These are phyloP conservation scores for Trichosurus vulpecula DNA, from an alignment of 2,797 vertebrate genomes.

Conservation along the genomic window DNA sequence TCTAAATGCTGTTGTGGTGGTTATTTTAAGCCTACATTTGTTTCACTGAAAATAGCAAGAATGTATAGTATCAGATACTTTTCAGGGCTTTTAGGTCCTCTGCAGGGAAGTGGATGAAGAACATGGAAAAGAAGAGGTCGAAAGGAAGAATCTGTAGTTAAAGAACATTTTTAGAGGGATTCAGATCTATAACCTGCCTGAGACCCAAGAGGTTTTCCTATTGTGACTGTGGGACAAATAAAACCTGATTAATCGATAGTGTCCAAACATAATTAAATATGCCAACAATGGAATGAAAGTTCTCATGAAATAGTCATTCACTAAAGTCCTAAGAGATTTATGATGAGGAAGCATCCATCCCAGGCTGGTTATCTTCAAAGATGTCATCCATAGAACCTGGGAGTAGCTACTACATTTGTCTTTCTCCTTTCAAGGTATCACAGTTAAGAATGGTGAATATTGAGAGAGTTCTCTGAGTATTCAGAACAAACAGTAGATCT, in stretches of 20 bases:
- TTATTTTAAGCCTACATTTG: background rate
- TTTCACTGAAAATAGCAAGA: background rate
- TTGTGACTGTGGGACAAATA: background rate
- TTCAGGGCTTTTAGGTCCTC: background rate
- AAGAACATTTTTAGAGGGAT: background rate
- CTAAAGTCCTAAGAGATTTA: background rate
- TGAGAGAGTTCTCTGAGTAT: background rate
- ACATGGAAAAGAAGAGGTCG: background rate
- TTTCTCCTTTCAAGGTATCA: conserved; percentile 27
- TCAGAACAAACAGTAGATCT: background rate
- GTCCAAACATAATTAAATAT: background rate
- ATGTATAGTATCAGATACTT: background rate
- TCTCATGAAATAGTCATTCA: background rate
- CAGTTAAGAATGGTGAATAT: background rate
- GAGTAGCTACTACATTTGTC: background rate
- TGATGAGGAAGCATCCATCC: background rate
- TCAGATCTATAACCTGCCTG: background rate
- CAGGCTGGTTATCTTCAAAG: background rate
- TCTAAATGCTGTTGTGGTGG: background rate
- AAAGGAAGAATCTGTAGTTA: background rate
- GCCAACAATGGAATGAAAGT: background rate
- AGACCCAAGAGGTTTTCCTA: background rate
- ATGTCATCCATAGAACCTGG: background rate
- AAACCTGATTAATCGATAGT: background rate
- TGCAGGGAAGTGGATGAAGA: background rate